Evolutionary conservation across 2,797 vertebrate species (phyloP).

Genomic region (Synanceia verrucosa): DNA sequence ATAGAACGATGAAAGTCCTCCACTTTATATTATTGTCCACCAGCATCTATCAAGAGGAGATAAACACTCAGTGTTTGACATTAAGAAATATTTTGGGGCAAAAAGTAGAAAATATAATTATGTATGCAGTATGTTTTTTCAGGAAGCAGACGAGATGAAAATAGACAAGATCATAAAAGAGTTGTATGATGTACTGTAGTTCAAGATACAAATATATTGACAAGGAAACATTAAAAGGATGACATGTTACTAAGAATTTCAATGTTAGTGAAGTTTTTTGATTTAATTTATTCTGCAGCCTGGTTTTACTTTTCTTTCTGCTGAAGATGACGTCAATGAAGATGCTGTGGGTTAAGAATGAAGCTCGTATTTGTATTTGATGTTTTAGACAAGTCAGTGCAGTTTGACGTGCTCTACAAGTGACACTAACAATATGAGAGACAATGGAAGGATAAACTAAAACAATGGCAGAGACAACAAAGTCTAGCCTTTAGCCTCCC

Average conservation of each 20-base stretch:
- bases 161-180: background rate
- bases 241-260: background rate
- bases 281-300: too few species aligned
- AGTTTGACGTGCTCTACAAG: background rate
- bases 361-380: background rate
- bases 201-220: background rate
- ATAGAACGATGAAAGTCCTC: background rate
- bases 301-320: too few species aligned
- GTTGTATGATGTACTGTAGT: background rate
- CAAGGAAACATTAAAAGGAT: background rate
- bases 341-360: too few species aligned
- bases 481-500: too few species aligned
- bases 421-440: background rate
- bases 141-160: background rate
- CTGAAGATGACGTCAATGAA: too few species aligned
- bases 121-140: background rate
- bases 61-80: constrained; percentile 6
- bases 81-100: background rate
- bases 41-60: background rate
- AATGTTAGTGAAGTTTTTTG: too few species aligned
- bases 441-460: background rate
- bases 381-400: background rate
- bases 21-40: background rate
- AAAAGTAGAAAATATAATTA: background rate
- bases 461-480: too few species aligned